Conservation (phyloP, 2,113 vertebrate species). For the Choloepus hoffmanni region DNA sequence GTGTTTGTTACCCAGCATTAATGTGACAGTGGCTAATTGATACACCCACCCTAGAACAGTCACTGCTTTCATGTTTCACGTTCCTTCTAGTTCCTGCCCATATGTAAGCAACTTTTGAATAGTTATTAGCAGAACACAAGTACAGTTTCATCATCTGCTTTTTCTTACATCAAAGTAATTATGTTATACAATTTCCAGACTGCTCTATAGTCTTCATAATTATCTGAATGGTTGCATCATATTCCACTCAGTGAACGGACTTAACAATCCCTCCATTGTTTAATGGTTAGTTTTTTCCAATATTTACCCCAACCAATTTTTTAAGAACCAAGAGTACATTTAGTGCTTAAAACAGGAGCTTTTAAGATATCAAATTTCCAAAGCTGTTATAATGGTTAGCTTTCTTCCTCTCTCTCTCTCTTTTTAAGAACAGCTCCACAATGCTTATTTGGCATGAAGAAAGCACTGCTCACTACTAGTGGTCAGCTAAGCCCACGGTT, state of each 20-base stretch:
- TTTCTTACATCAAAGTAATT: background rate
- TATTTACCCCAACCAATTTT: background rate
- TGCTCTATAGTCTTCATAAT: background rate
- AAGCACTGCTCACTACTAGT: background rate
- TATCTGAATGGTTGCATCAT: background rate
- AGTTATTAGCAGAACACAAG: background rate
- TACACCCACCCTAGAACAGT: rapidly evolving
- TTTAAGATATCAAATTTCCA: background rate
- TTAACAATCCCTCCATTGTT: background rate
- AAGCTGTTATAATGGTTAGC: background rate
- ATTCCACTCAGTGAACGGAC: background rate
- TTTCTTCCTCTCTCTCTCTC: background rate
- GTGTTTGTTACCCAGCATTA: too few relatives aligned
- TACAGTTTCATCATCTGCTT: background rate
- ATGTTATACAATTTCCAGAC: background rate
- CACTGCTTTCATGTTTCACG: background rate
- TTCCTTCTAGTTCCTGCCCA: background rate
- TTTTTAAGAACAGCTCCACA: background rate
- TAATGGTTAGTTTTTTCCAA: background rate
- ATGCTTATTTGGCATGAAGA: background rate
- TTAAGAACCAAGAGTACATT: background rate
- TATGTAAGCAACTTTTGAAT: rapidly evolving
- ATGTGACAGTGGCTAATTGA: rapidly evolving
- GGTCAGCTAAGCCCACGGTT: background rate
- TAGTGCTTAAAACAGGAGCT: background rate